Conservation (phyloP, 2,797 vertebrate genomes). For the Prunella strophiata region DNA sequence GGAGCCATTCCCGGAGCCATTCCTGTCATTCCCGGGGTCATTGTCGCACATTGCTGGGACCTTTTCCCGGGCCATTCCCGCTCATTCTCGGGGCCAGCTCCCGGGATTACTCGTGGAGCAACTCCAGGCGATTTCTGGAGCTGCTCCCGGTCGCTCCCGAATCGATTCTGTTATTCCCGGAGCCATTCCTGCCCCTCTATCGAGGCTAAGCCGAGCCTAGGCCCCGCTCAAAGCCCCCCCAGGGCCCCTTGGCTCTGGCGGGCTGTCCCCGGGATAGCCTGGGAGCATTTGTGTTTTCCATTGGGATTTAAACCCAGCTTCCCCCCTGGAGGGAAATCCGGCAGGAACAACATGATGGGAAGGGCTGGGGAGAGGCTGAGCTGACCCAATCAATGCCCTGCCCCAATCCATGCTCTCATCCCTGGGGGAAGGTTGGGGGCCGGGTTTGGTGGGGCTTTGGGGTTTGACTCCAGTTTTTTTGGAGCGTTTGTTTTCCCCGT, state of each 20-base stretch:
- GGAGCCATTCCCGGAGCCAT: rapidly evolving
- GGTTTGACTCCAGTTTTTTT: not conserved
- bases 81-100: too few species aligned
- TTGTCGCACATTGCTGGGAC: too few species aligned
- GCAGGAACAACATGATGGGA: rapidly evolving
- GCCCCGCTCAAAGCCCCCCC: not conserved
- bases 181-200: not conserved
- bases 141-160: too few species aligned
- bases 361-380: not conserved
- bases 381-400: rapidly evolving
- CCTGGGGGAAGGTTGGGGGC: rapidly evolving
- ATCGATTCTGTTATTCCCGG: too few species aligned
- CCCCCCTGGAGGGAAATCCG: not conserved
- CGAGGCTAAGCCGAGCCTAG: not conserved
- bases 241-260: rapidly evolving
- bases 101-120: too few species aligned
- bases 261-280: not conserved
- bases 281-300: not conserved
- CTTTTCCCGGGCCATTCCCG: not conserved
- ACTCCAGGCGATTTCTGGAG: too few species aligned
- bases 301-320: not conserved
- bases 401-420: rapidly evolving
- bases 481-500: not conserved
- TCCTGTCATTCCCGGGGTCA: too few species aligned
- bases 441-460: not conserved